Evolutionary conservation across 1,140 invertebrate species (phyloP), one percentile per base, ranked within the genome.

Genomic region (Venustaconcha ellipsiformis): DNA sequence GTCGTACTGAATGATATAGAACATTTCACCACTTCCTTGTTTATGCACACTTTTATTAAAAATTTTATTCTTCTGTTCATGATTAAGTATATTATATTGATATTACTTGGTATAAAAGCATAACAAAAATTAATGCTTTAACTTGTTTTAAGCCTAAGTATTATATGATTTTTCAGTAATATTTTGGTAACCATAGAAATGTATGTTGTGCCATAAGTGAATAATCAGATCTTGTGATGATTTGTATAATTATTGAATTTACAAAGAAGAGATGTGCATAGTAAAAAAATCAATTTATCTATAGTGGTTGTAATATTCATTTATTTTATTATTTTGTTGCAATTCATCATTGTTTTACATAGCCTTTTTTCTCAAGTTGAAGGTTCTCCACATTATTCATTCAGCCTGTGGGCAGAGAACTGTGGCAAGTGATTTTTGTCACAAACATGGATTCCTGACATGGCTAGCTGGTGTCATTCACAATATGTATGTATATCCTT

Each of bases 401-500:
- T 70, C 74, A 67, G 84, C 84, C 8, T 86, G 83, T 70, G 67
- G 70, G 23, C 79, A 80, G 62, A 81, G 78, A 57, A 80, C 78
- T 57, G 72, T 83, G 20, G 78, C 83, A 2, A 70, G 74, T 63
- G 82, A 86, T 73, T 71, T 88, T 1, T 74, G 80, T 6, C 82
- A 83, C 72, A 80, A 79, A 15, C 83, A 86, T 76, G 83, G 80
- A 17, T 71, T 87, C 20, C 57, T 86, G 18, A 73, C 78, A 15
- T 87, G 85, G 84, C 48, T 86, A 14, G 70, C 78, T 60, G 72
- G 72, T 58, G 75, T 80, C 17, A 64, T 84, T 5, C 64, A 55
- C 17, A 70, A 72, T 63, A 75, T 74, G 80, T 82, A 71, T 78
- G 80, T 76, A 57, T 18, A 30, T 55, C n/a, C 63, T 13, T 67